Evolutionary conservation across 2,113 vertebrate species (phyloP).

Genomic region (Megaceryle torquata): DNA sequence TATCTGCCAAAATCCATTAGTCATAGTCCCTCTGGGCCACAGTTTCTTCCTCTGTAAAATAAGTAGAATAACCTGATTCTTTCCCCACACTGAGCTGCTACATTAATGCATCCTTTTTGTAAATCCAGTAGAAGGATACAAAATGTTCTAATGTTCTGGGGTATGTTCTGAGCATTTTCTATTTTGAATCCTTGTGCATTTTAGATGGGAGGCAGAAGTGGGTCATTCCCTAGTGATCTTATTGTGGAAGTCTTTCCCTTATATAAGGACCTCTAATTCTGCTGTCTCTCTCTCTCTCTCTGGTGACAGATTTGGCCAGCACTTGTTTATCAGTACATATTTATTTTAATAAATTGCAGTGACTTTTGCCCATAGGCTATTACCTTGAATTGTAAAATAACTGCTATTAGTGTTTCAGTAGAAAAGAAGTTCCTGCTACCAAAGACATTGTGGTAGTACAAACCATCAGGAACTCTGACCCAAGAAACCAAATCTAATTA

Average conservation of each 20-base stretch:
- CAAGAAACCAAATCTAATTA: neutral
- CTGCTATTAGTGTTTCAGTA: neutral
- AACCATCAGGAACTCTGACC: neutral
- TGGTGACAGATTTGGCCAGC: neutral
- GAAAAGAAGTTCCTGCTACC: neutral
- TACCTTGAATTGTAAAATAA: neutral
- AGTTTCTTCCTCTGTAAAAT: neutral
- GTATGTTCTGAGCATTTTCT: constrained; percentile 3
- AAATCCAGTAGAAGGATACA: neutral
- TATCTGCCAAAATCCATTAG: neutral
- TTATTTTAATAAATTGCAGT: neutral
- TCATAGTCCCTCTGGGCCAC: neutral
- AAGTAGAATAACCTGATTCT: neutral
- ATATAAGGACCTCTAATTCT: neutral
- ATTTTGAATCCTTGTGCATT: constrained; percentile 18
- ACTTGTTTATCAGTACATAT: neutral
- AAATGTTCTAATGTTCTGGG: constrained; percentile 8
- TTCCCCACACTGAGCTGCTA: neutral
- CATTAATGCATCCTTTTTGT: neutral
- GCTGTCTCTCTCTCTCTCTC: neutral
- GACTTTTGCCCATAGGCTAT: neutral
- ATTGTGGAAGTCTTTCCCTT: neutral
- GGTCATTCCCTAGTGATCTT: constrained; percentile 27
- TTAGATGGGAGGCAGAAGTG: constrained; percentile 22
- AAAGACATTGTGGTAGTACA: neutral